Evolutionary conservation across 1,140 invertebrate species (phyloP).

Genomic region (Delia radicum): DNA sequence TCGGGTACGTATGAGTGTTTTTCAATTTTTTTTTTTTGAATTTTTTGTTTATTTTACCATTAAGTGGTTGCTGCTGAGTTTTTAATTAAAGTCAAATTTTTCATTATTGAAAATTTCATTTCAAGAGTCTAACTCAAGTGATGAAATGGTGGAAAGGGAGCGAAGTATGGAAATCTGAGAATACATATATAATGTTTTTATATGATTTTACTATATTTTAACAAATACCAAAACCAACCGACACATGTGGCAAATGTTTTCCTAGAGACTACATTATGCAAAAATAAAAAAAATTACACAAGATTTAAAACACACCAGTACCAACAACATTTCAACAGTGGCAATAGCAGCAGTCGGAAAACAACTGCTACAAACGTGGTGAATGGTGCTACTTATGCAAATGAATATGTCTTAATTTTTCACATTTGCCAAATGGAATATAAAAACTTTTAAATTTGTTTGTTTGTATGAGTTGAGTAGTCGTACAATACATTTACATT

Average conservation of each 20-base stretch:
- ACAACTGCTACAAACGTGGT: not conserved
- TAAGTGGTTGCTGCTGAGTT: slow-evolving; percentile 3
- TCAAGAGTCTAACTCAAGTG: not conserved
- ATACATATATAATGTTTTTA: not conserved
- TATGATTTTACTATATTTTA: not conserved
- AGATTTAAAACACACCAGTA: slow-evolving; percentile 1
- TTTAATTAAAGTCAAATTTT: slow-evolving; percentile 22
- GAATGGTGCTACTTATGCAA: slow-evolving; percentile 23
- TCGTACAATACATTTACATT: too few species aligned
- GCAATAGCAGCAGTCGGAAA: not conserved
- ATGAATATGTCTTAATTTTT: slow-evolving; percentile 27
- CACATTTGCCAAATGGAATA: slow-evolving; percentile 20
- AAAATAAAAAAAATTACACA: not conserved
- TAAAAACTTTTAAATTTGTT: slow-evolving; percentile 9
- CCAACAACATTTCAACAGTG: not conserved
- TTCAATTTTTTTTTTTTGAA: not conserved
- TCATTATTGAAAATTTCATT: slow-evolving; percentile 16
- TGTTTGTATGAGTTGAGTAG: not conserved
- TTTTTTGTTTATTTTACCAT: not conserved
- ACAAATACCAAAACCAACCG: not conserved
- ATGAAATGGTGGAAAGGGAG: too few species aligned
- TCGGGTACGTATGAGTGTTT: slow-evolving; percentile 9
- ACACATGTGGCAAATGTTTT: slow-evolving; percentile 19
- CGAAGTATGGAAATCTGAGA: not conserved
- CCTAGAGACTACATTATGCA: not conserved